Conservation (phyloP, 2,797 vertebrate species). For the Buceros bicornis region DNA sequence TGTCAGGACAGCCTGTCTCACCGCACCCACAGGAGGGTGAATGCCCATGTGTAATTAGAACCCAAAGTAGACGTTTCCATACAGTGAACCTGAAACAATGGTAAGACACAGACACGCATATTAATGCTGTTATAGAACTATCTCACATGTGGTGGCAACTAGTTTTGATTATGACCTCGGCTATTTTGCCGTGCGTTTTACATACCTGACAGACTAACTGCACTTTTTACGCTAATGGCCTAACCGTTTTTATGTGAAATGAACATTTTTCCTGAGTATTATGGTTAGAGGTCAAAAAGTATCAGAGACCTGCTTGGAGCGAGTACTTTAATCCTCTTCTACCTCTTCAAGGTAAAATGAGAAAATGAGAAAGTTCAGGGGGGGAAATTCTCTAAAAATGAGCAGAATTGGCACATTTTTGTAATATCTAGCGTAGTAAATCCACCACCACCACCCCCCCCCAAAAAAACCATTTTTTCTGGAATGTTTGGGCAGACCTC, state of each 20-base stretch:
- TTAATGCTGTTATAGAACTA: neutral
- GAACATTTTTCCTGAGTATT: neutral
- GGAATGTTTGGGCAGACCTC: slow-evolving; percentile 66
- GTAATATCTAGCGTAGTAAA: slow-evolving; percentile 39
- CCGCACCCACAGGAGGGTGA: neutral
- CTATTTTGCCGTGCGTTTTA: neutral
- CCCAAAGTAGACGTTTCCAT: neutral
- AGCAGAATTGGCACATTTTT: slow-evolving; percentile 43
- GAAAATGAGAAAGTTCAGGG: slow-evolving; percentile 33
- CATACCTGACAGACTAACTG: neutral
- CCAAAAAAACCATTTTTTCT: slow-evolving; percentile 33
- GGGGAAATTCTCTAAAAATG: neutral
- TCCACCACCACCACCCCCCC: neutral
- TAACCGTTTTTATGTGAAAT: slow-evolving; percentile 5
- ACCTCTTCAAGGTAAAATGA: slow-evolving; percentile 22
- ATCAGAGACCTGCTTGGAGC: neutral
- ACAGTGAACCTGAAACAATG: neutral
- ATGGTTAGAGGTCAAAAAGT: neutral
- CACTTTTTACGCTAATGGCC: neutral
- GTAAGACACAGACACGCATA: neutral
- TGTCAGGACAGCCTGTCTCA: neutral
- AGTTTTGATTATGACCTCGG: neutral
- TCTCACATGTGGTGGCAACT: slow-evolving; percentile 23
- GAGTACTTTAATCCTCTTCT: neutral
- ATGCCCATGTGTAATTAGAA: neutral